phyloP scores from a whole-genome alignment of 1,140 invertebrate species.

The Drosophila ohnishii region DNA sequence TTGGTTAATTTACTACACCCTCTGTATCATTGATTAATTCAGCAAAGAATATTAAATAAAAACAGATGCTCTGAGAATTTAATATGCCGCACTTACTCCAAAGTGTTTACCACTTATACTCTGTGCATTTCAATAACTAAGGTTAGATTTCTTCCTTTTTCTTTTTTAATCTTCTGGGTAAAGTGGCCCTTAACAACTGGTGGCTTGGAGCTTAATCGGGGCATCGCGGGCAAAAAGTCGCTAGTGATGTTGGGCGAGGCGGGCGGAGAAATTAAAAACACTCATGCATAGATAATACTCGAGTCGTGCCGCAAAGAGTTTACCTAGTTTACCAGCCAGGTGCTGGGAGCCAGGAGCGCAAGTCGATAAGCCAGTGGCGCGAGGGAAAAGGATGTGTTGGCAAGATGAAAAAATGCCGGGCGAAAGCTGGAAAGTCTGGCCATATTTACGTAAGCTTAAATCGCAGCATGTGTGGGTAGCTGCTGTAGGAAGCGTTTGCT shows the following conservation, averaged over 20 bases:
- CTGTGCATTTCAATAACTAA: constrained; percentile 19
- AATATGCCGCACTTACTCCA: background rate
- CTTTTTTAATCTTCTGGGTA: background rate
- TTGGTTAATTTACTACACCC: constrained; percentile 9
- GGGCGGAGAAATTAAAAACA: constrained; percentile 56
- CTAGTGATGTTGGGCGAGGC: constrained; percentile 1
- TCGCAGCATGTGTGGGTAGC: constrained; percentile 33
- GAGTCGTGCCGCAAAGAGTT: constrained; percentile 41
- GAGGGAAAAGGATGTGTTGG: constrained; percentile 29
- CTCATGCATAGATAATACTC: constrained; percentile 63
- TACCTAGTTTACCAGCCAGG: constrained; percentile 34
- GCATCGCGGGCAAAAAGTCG: constrained; percentile 19
- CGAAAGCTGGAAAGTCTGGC: constrained; percentile 29
- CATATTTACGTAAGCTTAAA: constrained; percentile 63
- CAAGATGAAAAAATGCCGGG: constrained; percentile 31
- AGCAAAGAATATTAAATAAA: background rate
- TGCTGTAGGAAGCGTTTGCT: constrained; percentile 11
- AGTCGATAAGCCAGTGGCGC: constrained; percentile 56
- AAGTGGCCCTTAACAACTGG: constrained; percentile 31
- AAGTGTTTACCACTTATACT: background rate
- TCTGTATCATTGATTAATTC: constrained; percentile 2
- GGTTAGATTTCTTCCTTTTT: background rate
- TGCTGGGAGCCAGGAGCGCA: constrained; percentile 28
- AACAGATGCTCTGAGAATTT: background rate
- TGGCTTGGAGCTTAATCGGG: constrained; percentile 32